Evolutionary conservation across 2,888 invertebrate species (phyloP).

Genomic region (Drosophila colorata): DNA sequence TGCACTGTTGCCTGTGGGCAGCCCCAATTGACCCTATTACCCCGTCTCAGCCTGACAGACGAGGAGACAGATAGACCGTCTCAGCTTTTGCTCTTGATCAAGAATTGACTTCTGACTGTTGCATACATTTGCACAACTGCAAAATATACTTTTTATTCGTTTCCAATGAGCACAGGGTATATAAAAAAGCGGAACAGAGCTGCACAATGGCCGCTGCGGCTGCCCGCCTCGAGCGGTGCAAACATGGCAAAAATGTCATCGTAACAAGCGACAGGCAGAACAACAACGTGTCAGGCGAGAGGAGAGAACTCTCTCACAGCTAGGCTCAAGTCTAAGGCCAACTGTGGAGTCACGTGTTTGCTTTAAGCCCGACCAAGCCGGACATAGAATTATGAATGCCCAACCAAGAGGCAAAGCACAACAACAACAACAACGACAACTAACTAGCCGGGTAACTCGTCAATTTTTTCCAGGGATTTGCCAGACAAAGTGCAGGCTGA

Average conservation of each 20-base stretch:
- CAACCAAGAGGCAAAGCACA: slow-evolving; percentile 27
- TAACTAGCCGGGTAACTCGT: slow-evolving; percentile 21
- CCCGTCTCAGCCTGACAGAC: background rate
- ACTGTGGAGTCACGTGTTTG: slow-evolving; percentile 50
- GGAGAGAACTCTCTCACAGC: slow-evolving; percentile 1
- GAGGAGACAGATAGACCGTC: no score
- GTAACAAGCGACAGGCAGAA: slow-evolving; percentile 32
- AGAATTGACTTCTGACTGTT: no score
- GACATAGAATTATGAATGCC: slow-evolving; percentile 69
- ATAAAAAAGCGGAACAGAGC: slow-evolving; percentile 4
- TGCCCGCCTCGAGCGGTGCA: slow-evolving; percentile 20
- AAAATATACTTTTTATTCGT: no score
- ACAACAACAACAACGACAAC: slow-evolving; percentile 23
- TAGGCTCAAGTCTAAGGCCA: slow-evolving; percentile 35
- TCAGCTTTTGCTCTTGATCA: no score
- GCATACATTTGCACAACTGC: background rate
- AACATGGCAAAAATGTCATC: slow-evolving; percentile 49
- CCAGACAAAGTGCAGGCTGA: slow-evolving; percentile 2
- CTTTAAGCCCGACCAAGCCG: slow-evolving; percentile 43
- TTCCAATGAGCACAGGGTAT: background rate
- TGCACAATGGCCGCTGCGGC: slow-evolving; percentile 41
- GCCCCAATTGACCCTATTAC: background rate
- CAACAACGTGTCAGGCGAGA: slow-evolving; percentile 38
- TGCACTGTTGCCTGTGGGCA: slow-evolving; percentile 8
- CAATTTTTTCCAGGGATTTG: slow-evolving; percentile 21